Evolutionary conservation across 2,888 invertebrate genomes (phyloP), one percentile per base, ranked within the genome.

Genomic region (Amphipyra berbera): DNA sequence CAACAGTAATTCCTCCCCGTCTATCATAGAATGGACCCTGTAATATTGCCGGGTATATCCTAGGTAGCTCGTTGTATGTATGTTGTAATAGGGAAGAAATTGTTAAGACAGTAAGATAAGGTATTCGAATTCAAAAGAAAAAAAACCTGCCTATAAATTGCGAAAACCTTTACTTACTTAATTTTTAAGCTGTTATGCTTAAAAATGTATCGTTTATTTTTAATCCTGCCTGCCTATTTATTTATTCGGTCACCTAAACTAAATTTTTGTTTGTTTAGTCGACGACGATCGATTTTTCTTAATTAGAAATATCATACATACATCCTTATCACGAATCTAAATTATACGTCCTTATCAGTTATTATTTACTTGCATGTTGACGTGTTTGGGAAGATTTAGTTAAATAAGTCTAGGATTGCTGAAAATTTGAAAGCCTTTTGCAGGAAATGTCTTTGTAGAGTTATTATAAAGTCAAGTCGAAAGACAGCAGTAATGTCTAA

Each of bases 21-120:
- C 5, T 21, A 30, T 30, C 7, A 10, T 44, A 44, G 44, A 15
- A 15, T 21, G 15, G 1, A 41, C 14, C 12, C 30, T 41, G 30
- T 27, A 0, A 40, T 13, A 13, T 50, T 27, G 27, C 10, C 13
- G 15, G 27, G 8, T 27, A 41, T 42, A 13, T 42, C 8, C 42
- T 42, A 30, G 15, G 15, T 40, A 38, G 13, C 0, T 14, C 1
- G 41, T 41, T 13, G 7, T 38, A 59, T 49, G 12, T 58, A 59
- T 49, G 12, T 58, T 9, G 37, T 30, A 21, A 42, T 40, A 42
- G 40, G 48, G 56, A 68, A 73, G 56, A 54, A 55, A 55, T 48
- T 41, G 9, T 61, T 61, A 41, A 50, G 53, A 54, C 49, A 40
- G 70, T 70, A 70, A 70, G 70, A 73, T 70, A 70, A 70, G 70